phyloP scores from a whole-genome alignment of 2,113 vertebrate genomes.

The Aegotheles bennettii region DNA sequence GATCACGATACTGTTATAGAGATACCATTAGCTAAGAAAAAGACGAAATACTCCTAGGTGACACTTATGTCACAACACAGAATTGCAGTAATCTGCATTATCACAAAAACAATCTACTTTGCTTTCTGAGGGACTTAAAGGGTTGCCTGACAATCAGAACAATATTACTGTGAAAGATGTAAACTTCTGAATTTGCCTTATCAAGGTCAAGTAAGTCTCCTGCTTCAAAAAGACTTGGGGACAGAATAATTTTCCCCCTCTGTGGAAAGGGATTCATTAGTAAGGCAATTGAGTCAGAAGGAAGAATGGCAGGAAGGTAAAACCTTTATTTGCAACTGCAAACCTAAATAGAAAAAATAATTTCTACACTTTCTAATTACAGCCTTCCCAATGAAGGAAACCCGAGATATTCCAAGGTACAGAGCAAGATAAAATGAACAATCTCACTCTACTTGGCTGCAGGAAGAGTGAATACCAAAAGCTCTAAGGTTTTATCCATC shows the following conservation, averaged over 20 bases:
- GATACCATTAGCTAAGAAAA: not conserved
- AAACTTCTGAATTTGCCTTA: not conserved
- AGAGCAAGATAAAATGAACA: not conserved
- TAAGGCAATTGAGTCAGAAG: not conserved
- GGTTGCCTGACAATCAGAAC: not conserved
- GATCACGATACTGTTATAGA: not conserved
- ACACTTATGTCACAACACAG: not conserved
- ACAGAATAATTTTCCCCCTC: not conserved
- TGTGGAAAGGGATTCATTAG: not conserved
- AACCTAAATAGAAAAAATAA: not conserved
- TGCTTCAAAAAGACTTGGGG: not conserved
- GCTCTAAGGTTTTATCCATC: not conserved
- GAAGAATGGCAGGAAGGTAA: not conserved
- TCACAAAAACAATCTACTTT: not conserved
- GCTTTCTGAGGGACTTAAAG: not conserved
- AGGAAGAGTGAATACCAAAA: not conserved
- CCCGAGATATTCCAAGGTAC: not conserved
- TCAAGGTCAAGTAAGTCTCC: not conserved
- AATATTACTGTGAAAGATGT: not conserved
- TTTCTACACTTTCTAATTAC: not conserved
- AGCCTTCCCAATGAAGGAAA: not conserved
- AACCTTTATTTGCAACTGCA: not conserved
- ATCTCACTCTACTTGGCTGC: not conserved
- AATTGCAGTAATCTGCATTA: not conserved
- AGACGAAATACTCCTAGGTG: not conserved